Percentiles rank a stretch among this genome's conserved stretches.
Conservation (phyloP, 2,797 vertebrate species). For the Pitangus sulphuratus region DNA sequence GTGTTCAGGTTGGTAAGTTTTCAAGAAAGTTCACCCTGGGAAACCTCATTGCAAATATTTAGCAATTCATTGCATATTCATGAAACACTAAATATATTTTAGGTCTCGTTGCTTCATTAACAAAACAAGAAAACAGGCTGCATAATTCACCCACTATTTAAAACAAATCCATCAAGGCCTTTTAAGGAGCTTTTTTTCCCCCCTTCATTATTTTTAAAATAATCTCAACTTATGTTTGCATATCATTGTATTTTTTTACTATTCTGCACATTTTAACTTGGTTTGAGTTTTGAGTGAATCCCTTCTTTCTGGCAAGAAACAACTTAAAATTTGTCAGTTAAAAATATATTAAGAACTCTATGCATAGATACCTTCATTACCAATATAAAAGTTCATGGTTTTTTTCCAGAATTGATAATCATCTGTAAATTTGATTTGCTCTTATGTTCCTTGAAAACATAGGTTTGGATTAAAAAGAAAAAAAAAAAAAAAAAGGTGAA, state of each 20-base stretch:
- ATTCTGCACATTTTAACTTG: neutral
- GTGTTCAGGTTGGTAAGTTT: neutral
- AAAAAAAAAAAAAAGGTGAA: neutral
- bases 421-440: neutral
- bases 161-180: neutral
- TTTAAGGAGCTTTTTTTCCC: neutral
- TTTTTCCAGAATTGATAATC: neutral
- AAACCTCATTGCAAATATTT: slow-evolving; percentile 13
- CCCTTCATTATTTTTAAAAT: slow-evolving; percentile 9
- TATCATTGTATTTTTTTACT: neutral
- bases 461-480: rapidly evolving
- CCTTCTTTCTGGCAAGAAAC: neutral
- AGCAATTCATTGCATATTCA: slow-evolving; percentile 52
- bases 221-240: neutral
- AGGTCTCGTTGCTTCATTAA: slow-evolving; percentile 45
- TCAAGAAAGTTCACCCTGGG: neutral
- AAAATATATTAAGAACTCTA: neutral
- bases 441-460: neutral
- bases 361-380: neutral
- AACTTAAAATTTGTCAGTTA: neutral
- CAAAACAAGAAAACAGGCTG: slow-evolving; percentile 43
- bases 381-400: neutral
- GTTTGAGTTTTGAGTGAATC: neutral
- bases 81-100: slow-evolving; percentile 50
- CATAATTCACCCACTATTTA: slow-evolving; percentile 29